A percentile compares a stretch with the other conserved stretches of the same genome.
phyloP scores from a whole-genome alignment of 2,797 vertebrate species.

The Phataginus tetradactyla region DNA sequence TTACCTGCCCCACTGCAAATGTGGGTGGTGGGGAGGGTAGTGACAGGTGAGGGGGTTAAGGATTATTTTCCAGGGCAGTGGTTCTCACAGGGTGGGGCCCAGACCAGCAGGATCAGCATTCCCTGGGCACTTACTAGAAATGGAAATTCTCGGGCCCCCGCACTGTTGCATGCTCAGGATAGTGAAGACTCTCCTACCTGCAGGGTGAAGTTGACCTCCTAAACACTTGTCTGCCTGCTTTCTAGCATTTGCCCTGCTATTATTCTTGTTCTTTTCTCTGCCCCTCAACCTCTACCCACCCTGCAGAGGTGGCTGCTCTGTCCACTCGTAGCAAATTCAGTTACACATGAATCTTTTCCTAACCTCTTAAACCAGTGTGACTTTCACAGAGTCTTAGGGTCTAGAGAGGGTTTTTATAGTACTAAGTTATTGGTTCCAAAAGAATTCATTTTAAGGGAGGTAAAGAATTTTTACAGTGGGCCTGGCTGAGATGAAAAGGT shows the following conservation, averaged over 20 bases:
- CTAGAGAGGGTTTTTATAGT: neutral
- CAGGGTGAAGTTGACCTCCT: neutral
- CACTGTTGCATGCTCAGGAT: fast-evolving
- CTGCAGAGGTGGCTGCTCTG: neutral
- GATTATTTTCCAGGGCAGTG: neutral
- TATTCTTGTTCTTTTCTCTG: neutral
- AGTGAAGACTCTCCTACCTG: neutral
- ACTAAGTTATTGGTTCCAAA: constrained; percentile 9
- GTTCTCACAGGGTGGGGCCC: neutral
- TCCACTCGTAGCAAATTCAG: neutral
- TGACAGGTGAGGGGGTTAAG: neutral
- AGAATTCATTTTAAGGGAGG: constrained; percentile 34
- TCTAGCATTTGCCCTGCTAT: neutral
- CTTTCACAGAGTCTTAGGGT: neutral
- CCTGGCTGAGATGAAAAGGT: neutral
- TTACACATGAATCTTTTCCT: neutral
- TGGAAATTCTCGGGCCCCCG: neutral
- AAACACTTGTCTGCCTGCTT: neutral
- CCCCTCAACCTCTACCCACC: too few relatives aligned
- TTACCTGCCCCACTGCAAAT: neutral
- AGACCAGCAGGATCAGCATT: neutral
- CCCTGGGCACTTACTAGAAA: neutral
- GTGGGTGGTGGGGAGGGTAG: neutral
- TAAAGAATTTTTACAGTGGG: neutral
- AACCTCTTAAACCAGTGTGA: neutral